Evolutionary conservation across 2,113 vertebrate species (phyloP), one percentile per base, ranked within the genome.

Genomic region (Serinus canaria): DNA sequence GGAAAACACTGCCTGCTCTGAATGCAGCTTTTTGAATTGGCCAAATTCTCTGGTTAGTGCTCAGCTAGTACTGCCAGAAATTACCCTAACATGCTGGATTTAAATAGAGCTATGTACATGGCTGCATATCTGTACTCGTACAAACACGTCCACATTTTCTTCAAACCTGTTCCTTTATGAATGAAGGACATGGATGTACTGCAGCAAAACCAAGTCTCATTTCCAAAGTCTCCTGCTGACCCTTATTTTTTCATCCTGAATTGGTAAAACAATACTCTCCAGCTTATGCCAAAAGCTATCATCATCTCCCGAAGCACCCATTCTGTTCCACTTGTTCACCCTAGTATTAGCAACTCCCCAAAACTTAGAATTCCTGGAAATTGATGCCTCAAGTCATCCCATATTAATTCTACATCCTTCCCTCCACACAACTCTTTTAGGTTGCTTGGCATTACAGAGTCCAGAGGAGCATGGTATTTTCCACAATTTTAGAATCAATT

Each of bases 1-100:
- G 84, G 50, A 90, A 85, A 95, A 90, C 59, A 67, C 59, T 85
- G 37, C 55, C 50, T 89, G 27, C 63, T 68, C 62, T 89, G 49
- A 91, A 92, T 17, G 33, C 28, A 77, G 90, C 21, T 70, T 79
- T 79, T 74, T 59, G 33, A 44, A 59, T 39, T 43, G 83, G 78
- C 67, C 81, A 82, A 10, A 69, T 69, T 73, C 46, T 35, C 70
- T 44, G 17, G 20, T 75, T 76, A 79, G 33, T 13, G 16, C 47
- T 56, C 46, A 84, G 58, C 11, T 24, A 47, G 3, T 24, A 33
- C 15, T 14, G 5, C 33, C 60, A 90, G 58, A 60, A 89, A 82
- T 87, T 62, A 79, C 37, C 28, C 60, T 39, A 50, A 43, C 47
- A 17, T 18, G 35, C 15, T n/a, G 24, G 37, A 74, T 75, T 81